phyloP scores from a whole-genome alignment of 2,113 vertebrate genomes.

The Stomatorhinus ivindoensis region DNA sequence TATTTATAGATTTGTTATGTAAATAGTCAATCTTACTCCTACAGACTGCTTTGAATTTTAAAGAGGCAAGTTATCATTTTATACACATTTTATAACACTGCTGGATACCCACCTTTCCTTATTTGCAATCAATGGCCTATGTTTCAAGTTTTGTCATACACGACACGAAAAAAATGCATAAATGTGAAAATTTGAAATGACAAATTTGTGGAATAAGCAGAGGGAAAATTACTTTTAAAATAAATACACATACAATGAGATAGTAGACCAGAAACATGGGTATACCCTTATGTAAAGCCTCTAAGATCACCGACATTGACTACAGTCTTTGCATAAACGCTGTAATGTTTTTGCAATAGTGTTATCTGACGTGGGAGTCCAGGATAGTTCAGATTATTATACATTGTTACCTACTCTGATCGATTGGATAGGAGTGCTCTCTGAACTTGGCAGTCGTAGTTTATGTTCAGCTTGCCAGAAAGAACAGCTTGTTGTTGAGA shows the following conservation, averaged over 20 bases:
- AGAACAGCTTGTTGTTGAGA: background rate
- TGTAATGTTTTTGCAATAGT: background rate
- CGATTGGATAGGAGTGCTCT: background rate
- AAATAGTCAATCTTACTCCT: background rate
- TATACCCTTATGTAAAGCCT: background rate
- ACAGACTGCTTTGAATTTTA: background rate
- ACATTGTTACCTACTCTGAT: background rate
- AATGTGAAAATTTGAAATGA: background rate
- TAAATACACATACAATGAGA: background rate
- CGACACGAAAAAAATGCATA: background rate
- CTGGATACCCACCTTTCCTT: background rate
- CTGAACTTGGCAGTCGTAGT: background rate
- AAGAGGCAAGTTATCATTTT: background rate
- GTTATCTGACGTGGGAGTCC: background rate
- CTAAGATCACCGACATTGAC: background rate
- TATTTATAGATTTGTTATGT: background rate
- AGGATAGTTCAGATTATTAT: background rate
- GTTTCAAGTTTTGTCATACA: background rate
- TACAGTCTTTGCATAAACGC: background rate
- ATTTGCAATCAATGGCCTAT: background rate
- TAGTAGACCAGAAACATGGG: background rate
- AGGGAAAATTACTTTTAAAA: background rate
- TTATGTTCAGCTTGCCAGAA: background rate
- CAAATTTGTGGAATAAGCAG: background rate
- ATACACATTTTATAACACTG: background rate